Conservation (phyloP, 2,888 invertebrate species). For the Nomada fucata region DNA sequence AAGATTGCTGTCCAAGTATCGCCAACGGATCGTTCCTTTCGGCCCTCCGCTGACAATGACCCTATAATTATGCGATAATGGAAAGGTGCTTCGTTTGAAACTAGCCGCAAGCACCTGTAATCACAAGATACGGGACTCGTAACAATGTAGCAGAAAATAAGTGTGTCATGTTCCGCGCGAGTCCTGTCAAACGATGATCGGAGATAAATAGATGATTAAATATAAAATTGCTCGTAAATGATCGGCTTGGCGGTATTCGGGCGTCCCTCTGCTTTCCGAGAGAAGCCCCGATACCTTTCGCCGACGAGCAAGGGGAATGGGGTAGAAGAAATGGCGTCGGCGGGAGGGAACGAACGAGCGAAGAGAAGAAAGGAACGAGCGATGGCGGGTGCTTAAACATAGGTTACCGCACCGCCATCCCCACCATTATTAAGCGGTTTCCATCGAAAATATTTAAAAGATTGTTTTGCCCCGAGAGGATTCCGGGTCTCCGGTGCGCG, state of each 20-base stretch:
- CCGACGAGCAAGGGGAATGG: background rate
- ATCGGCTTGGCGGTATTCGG: constrained; percentile 14
- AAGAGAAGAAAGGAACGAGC: background rate
- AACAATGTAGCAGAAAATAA: constrained; percentile 10
- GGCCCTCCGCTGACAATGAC: constrained; percentile 37
- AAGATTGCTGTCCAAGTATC: background rate
- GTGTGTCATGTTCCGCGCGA: constrained; percentile 13
- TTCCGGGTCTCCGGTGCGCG: constrained; percentile 1
- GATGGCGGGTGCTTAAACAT: constrained; percentile 52
- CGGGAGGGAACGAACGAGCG: background rate
- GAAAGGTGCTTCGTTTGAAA: constrained; percentile 22
- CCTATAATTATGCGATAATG: constrained; percentile 54
- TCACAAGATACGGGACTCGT: constrained; percentile 41
- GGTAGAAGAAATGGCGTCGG: too few species aligned
- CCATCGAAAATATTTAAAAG: constrained; percentile 37
- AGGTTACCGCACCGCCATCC: constrained; percentile 37
- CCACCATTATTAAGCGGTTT: constrained; percentile 50
- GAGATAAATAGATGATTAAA: constrained; percentile 33
- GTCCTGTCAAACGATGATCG: constrained; percentile 39
- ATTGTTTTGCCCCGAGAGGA: constrained; percentile 49
- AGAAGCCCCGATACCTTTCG: constrained; percentile 36
- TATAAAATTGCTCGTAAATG: constrained; percentile 19
- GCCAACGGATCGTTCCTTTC: constrained; percentile 12
- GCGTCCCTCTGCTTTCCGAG: constrained; percentile 3
- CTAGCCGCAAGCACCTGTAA: constrained; percentile 34